Conservation (phyloP, 2,797 vertebrate genomes). For the Tiaroga cobitis region DNA sequence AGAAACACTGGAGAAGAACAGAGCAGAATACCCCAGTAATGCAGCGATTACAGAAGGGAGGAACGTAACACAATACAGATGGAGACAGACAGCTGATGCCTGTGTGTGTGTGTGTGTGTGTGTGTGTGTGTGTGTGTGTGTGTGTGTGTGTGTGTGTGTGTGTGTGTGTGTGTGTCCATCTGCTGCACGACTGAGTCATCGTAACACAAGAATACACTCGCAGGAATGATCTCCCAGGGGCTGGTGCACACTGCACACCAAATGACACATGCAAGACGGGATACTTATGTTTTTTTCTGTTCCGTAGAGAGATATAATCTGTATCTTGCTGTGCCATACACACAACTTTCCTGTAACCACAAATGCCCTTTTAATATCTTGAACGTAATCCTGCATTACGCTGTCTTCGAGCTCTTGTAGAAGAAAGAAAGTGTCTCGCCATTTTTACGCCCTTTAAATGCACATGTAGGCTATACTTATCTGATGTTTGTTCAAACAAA, state of each 20-base stretch:
- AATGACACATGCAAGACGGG: not conserved
- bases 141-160: slow-evolving; percentile 8
- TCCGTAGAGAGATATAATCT: slow-evolving; percentile 10
- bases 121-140: slow-evolving; percentile 23
- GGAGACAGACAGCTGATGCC: slow-evolving; percentile 9
- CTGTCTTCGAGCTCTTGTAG: not conserved
- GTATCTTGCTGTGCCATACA: slow-evolving; percentile 18
- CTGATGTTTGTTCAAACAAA: not conserved
- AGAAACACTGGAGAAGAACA: not conserved
- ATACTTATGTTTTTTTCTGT: slow-evolving; percentile 26
- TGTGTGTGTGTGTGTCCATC: slow-evolving; percentile 25
- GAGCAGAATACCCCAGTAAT: not conserved
- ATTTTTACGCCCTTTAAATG: not conserved
- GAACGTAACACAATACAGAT: slow-evolving; percentile 12
- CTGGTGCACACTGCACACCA: not conserved
- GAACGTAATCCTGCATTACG: not conserved
- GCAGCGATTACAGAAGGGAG: not conserved
- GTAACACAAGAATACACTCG: slow-evolving; percentile 31
- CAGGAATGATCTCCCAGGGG: slow-evolving; percentile 37
- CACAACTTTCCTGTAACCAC: not conserved
- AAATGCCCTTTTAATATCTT: not conserved
- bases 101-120: slow-evolving; percentile 10
- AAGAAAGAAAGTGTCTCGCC: not conserved
- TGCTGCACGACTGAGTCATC: slow-evolving; percentile 56
- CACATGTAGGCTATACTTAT: not conserved